phyloP scores from a whole-genome alignment of 1,140 invertebrate genomes.

The Holotrichia oblita region DNA sequence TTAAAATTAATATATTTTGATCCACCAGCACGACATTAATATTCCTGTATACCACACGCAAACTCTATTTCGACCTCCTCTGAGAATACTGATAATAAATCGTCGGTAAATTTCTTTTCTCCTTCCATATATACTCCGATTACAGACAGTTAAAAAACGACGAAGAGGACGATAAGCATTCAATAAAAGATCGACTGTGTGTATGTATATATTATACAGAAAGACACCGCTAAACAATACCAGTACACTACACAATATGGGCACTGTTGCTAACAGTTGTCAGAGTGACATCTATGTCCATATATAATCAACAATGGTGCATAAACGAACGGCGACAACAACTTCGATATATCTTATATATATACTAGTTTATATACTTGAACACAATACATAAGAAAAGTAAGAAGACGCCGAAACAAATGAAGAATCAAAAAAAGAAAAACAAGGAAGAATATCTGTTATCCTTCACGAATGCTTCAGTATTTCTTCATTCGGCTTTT shows the following conservation, averaged over 20 bases:
- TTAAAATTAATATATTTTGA: no score
- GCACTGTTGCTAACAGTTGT: constrained; percentile 31
- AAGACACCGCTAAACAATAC: constrained; percentile 4
- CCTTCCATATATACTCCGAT: neutral
- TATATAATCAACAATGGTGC: constrained; percentile 15
- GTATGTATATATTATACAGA: no score
- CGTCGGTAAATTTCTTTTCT: neutral
- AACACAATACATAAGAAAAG: neutral
- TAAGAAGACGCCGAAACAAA: neutral
- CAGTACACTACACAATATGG: no score
- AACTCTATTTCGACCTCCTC: neutral
- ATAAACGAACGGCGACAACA: constrained; percentile 18
- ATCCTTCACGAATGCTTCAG: neutral
- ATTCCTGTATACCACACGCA: neutral
- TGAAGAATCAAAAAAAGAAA: constrained; percentile 1
- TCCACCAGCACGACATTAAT: no score
- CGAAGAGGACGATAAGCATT: neutral
- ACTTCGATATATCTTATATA: no score
- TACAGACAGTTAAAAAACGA: neutral
- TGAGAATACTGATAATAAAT: neutral
- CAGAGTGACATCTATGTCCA: constrained; percentile 40
- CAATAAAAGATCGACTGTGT: neutral
- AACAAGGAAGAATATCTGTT: neutral
- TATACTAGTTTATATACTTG: no score
- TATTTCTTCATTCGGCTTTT: constrained; percentile 10